Percentiles rank a stretch among this genome's conserved stretches.
phyloP scores from a whole-genome alignment of 2,113 vertebrate species.

The Rhizomys pruinosus region DNA sequence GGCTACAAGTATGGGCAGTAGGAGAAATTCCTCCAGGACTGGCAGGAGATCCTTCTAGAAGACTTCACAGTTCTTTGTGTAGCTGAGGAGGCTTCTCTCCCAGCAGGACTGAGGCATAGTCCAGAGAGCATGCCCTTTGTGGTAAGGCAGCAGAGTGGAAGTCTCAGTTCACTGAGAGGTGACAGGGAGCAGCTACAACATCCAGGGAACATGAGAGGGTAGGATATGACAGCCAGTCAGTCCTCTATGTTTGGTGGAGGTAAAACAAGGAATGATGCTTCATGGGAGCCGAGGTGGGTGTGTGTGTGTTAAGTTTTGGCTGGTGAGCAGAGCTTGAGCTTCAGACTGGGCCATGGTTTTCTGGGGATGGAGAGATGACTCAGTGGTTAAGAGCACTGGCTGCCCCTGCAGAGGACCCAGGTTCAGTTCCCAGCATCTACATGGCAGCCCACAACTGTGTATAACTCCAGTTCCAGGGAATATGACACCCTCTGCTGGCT shows the following conservation, averaged over 20 bases:
- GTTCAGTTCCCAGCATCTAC: too few relatives aligned
- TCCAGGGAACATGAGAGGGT: neutral
- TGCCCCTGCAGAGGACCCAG: too few relatives aligned
- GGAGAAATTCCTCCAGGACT: neutral
- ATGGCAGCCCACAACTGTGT: too few relatives aligned
- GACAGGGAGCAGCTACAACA: rapidly evolving
- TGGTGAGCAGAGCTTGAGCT: too few relatives aligned
- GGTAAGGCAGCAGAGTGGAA: rapidly evolving
- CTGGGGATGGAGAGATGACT: too few relatives aligned
- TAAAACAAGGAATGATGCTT: slow-evolving; percentile 9
- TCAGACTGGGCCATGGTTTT: too few relatives aligned
- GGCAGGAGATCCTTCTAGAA: slow-evolving; percentile 4
- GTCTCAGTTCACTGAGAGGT: neutral
- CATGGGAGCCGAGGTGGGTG: too few relatives aligned
- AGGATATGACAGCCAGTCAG: neutral
- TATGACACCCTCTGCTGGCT: too few relatives aligned
- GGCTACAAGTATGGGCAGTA: neutral
- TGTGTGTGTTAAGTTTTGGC: too few relatives aligned
- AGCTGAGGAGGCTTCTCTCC: neutral
- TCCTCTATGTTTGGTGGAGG: neutral
- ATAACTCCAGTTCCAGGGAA: too few relatives aligned
- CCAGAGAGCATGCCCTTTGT: neutral
- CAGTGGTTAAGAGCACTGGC: too few relatives aligned
- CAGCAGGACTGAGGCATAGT: neutral
- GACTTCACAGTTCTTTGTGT: neutral